A percentile compares a stretch with the other conserved stretches of the same genome.
Conservation (phyloP, 2,888 invertebrate species). For the Liopterus haemorrhoidalis region DNA sequence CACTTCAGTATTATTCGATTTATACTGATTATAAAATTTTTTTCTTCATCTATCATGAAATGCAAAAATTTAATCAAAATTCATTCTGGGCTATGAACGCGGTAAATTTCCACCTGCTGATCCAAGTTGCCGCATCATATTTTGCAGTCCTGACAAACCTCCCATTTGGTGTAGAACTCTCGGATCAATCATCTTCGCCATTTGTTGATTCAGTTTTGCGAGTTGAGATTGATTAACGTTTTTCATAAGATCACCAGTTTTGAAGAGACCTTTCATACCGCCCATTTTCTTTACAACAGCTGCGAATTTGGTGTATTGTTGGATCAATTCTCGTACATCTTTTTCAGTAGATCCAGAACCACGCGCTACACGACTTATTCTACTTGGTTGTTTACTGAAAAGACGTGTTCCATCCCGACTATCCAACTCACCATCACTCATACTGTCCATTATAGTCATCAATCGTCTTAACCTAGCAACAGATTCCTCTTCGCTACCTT, state of each 20-base stretch:
- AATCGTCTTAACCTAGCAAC: constrained; percentile 92
- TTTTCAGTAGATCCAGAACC: constrained; percentile 75
- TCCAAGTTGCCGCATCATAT: constrained; percentile 95
- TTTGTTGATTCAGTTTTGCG: constrained; percentile 98
- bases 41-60: too few relatives aligned
- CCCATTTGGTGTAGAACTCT: constrained; percentile 96
- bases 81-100: too few relatives aligned
- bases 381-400: constrained; percentile 84
- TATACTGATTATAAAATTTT: too few relatives aligned
- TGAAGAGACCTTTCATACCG: constrained; percentile 97
- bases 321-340: constrained; percentile 94
- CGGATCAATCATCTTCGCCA: constrained; percentile 99
- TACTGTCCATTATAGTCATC: constrained; percentile 99
- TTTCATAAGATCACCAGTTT: constrained; percentile 97
- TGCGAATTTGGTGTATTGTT: constrained; percentile 98
- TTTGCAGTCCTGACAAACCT: constrained; percentile 92
- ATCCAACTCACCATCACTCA: constrained; percentile 97
- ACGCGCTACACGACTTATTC: constrained; percentile 79
- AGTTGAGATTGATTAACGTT: constrained; percentile 98
- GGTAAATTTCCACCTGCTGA: too few relatives aligned
- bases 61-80: too few relatives aligned
- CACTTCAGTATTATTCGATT: too few relatives aligned
- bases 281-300: constrained; percentile 99
- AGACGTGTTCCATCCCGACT: constrained; percentile 93
- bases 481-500: constrained; percentile 98